These are phyloP conservation scores for Punctoribates punctum DNA, from an alignment of 2,888 invertebrate genomes.

Conservation along the genomic window DNA sequence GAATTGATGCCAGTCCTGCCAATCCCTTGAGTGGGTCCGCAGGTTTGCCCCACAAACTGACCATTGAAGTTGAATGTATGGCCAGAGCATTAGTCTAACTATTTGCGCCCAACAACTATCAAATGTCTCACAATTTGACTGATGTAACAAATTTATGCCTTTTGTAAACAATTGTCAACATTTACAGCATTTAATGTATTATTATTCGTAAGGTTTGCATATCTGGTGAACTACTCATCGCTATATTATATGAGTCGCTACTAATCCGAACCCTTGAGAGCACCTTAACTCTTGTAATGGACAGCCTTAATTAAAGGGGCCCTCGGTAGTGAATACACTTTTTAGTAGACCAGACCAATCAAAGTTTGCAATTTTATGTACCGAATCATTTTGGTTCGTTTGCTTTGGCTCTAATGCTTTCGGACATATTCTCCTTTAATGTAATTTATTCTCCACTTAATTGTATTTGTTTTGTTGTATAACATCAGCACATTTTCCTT, in stretches of 20 bases:
- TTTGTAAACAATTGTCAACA: slow-evolving; percentile 32
- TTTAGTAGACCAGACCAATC: slow-evolving; percentile 21
- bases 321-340: slow-evolving; percentile 11
- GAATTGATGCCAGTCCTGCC: slow-evolving; percentile 20
- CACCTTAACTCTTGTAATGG: slow-evolving; percentile 35
- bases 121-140: neutral
- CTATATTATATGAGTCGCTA: neutral
- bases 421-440: slow-evolving; percentile 9
- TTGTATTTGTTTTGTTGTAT: slow-evolving; percentile 32
- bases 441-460: slow-evolving; percentile 32
- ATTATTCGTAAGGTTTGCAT: slow-evolving; percentile 30
- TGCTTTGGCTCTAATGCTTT: slow-evolving; percentile 14
- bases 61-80: neutral
- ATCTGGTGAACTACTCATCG: neutral
- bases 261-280: slow-evolving; percentile 13
- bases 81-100: slow-evolving; percentile 24
- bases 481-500: slow-evolving; percentile 25
- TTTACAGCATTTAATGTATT: slow-evolving; percentile 21
- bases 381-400: slow-evolving; percentile 35
- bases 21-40: slow-evolving; percentile 26
- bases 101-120: neutral
- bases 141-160: neutral
- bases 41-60: slow-evolving; percentile 28
- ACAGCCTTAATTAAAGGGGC: slow-evolving; percentile 36
- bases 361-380: slow-evolving; percentile 30